These are phyloP conservation scores for Nasonia vitripennis DNA, from an alignment of 1,140 invertebrate species.

Conservation along the genomic window DNA sequence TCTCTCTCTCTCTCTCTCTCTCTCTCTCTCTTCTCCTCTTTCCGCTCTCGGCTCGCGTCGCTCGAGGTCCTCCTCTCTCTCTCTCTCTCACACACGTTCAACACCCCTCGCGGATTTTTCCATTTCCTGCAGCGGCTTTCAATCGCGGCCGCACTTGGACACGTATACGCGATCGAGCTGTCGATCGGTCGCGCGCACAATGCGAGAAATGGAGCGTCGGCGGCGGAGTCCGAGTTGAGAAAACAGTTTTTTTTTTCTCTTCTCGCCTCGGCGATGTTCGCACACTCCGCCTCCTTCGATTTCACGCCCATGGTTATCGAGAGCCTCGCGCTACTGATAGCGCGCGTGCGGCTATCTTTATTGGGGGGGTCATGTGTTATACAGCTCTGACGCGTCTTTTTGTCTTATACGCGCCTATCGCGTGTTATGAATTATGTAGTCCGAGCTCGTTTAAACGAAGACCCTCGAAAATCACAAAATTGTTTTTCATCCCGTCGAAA, in stretches of 20 bases:
- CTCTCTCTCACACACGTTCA: background rate
- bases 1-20: conserved; percentile 39
- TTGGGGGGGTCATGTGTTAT: no score
- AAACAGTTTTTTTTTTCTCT: conserved; percentile 37
- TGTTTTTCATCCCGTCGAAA: no score
- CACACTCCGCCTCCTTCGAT: background rate
- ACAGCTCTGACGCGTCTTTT: no score
- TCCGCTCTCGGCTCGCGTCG: conserved; percentile 21
- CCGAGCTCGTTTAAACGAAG: no score
- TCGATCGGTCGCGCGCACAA: background rate
- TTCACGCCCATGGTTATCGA: no score
- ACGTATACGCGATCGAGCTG: background rate
- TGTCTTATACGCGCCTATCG: no score
- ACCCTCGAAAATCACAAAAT: no score
- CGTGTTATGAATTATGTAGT: no score
- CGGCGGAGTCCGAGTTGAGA: background rate
- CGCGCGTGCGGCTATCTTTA: no score
- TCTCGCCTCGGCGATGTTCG: background rate
- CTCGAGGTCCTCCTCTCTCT: background rate
- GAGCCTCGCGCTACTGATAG: no score
- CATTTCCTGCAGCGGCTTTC: background rate
- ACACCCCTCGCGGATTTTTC: background rate
- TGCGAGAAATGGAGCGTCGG: background rate
- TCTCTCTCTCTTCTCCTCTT: conserved; percentile 29
- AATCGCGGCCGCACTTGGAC: conserved; percentile 16